A percentile compares a stretch with the other conserved stretches of the same genome.
Evolutionary conservation across 2,797 vertebrate genomes (phyloP).

Genomic region (Danio kyathit): DNA sequence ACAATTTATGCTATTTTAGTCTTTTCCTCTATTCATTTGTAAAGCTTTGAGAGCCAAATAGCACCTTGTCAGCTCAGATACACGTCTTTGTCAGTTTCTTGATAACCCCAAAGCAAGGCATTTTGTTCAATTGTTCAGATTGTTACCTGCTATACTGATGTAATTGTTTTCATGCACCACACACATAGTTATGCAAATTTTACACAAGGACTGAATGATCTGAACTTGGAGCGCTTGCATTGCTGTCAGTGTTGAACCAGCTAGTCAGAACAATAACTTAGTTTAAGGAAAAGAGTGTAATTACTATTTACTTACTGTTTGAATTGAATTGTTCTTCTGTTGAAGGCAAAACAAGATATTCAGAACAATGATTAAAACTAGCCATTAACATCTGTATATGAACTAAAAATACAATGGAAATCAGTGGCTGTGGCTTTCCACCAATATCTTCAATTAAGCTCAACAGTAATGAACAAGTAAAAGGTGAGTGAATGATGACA

Average conservation of each 20-base stretch:
- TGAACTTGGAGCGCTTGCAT: slow-evolving; percentile 20
- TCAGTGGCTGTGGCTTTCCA: too few species aligned
- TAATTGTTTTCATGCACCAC: slow-evolving; percentile 39
- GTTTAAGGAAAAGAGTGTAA: background rate
- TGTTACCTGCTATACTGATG: slow-evolving; percentile 42
- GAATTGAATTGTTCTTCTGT: too few species aligned
- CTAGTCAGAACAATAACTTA: slow-evolving; percentile 5
- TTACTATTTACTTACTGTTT: background rate
- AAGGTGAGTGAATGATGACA: too few species aligned
- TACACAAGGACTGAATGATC: slow-evolving; percentile 34
- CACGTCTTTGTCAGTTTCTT: slow-evolving; percentile 27
- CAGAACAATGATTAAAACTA: too few species aligned
- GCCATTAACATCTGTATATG: too few species aligned
- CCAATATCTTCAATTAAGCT: too few species aligned
- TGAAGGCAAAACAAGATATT: too few species aligned
- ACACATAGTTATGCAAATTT: slow-evolving; percentile 54
- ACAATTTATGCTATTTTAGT: slow-evolving; percentile 34
- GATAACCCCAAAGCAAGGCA: slow-evolving; percentile 45
- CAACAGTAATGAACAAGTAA: too few species aligned
- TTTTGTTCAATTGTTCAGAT: slow-evolving; percentile 54
- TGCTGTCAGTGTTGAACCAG: slow-evolving; percentile 29
- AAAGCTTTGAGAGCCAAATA: slow-evolving; percentile 53
- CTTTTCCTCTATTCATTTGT: slow-evolving; percentile 53
- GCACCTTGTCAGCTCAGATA: slow-evolving; percentile 58
- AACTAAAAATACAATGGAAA: too few species aligned